Base-by-base conservation (phyloP, 2,113 vertebrate genomes). In the Indri indri region DNA sequence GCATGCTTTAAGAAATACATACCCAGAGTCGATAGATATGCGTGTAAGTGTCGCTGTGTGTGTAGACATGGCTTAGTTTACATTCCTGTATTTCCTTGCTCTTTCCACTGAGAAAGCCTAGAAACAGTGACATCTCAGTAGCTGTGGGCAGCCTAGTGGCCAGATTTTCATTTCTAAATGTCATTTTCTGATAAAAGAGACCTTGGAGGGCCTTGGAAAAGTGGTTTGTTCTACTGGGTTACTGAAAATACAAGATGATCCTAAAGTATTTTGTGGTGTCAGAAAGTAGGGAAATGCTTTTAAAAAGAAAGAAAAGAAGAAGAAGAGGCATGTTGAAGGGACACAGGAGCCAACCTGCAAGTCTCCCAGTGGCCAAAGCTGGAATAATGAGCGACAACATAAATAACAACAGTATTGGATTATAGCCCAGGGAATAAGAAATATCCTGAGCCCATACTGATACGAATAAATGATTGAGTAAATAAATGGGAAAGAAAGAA, bases 91-190 rank as follows among this genome's bases (percentile, higher is more conserved):
- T 88, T 59, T 82, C 40, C 61, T 94, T 63, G 40, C 50, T 70
- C 34, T 83, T 5, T 71, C 34, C 63, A 9, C 76, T 61, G 70
- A 68, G n/a, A 79, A 23, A 61, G 42, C 45, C n/a, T 32, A 32
- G 52, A 52, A 70, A 25, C 63, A 79, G 45, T 83, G 93, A 59
- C 4, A 65, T 63, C 61, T 34, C 68, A 71, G 76, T 22, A 47
- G 37, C 45, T 32, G 9, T 18, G n/a, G 88, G 40, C 66, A 92
- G 27, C 34, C 70, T 65, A 13, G 22, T 40, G 12, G 37, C 66
- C 63, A 96, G n/a, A n/a, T 77, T 88, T 94, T 88, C 79, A 14
- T 84, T 88, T 83, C 89, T 88, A 85, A 79, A 22, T 47, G 71
- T 50, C 77, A 30, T 45, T 63, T 71, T 88, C 25, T 37, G 63